Base-by-base conservation (phyloP, 1,140 invertebrate genomes). In the Oryctes rhinoceros region DNA sequence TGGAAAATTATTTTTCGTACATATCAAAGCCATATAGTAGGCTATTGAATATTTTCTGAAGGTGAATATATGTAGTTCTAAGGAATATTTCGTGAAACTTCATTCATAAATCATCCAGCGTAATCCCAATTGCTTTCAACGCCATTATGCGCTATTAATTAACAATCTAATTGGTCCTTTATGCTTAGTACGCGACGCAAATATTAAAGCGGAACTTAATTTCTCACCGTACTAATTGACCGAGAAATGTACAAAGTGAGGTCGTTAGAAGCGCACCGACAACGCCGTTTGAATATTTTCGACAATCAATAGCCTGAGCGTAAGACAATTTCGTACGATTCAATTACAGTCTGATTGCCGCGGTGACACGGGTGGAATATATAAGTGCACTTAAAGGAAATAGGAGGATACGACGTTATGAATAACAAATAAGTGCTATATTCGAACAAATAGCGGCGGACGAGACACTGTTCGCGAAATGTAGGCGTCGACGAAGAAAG, bases 351-450 rank as follows among this genome's bases (percentile, higher is more conserved):
- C 49, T 53, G 49, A 53, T 53, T 53, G 49, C 49, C 49, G 49
- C 49, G 11, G 49, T 53, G 49, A 53, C 49, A 4, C 11, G 4
- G 13, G 49, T 4, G 11, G 49, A 53, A 53, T 53, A 53, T 53
- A 18, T 18, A 53, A 53, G 49, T 53, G n/a, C 13, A 15, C 13
- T 13, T 18, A 18, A 53, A 53, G 49, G 49, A 53, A 53, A 53
- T 53, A 53, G 49, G n/a, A 53, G n/a, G 49, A 53, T 53, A 18
- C 49, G 49, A 53, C 49, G 49, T 53, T 53, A 53, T 53, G 49
- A 53, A 53, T 53, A 53, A 53, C 49, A 53, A 53, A 18, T 53
- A 53, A 53, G 49, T 13, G n/a, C n/a, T 53, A 53, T 53, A 53
- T 18, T 53, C 49, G 11, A 53, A 53, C 11, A 18, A 13, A 53